phyloP scores from a whole-genome alignment of 2,888 invertebrate species.

The Epsilonema sp. region DNA sequence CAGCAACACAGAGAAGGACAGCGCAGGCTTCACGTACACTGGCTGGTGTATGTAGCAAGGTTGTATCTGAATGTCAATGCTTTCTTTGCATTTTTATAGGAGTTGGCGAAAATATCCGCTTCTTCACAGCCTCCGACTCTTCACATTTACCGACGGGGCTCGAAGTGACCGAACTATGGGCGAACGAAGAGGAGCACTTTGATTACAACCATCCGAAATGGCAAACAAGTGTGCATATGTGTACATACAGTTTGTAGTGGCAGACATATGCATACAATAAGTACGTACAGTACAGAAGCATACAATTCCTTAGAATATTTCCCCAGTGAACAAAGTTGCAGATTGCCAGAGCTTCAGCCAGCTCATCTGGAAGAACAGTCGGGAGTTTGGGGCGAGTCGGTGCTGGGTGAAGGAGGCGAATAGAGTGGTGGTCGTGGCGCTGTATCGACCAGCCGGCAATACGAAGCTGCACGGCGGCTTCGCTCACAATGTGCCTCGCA shows the following conservation, averaged over 20 bases:
- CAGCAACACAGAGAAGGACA: background rate
- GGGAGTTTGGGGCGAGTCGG: constrained; percentile 17
- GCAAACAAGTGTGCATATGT: constrained; percentile 24
- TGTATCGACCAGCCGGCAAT: constrained; percentile 21
- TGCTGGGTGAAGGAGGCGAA: constrained; percentile 24
- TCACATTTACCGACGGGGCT: constrained; percentile 24
- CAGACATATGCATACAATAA: too few relatives aligned
- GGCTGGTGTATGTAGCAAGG: too few relatives aligned
- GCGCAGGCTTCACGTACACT: too few relatives aligned
- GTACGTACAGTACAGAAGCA: too few relatives aligned
- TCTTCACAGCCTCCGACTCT: constrained; percentile 16
- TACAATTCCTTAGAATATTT: too few relatives aligned
- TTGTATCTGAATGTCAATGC: too few relatives aligned
- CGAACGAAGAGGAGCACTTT: constrained; percentile 19
- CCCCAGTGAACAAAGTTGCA: too few relatives aligned
- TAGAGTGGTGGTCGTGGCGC: constrained; percentile 24
- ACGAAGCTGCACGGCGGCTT: constrained; percentile 1
- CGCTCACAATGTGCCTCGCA: constrained; percentile 1
- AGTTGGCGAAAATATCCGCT: constrained; percentile 24
- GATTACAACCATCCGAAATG: constrained; percentile 23
- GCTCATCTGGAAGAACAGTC: constrained; percentile 23
- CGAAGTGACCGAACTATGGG: constrained; percentile 22
- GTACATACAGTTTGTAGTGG: too few relatives aligned
- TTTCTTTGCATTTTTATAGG: too few relatives aligned
- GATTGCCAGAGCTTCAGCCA: constrained; percentile 26